Evolutionary conservation across 2,888 invertebrate genomes (phyloP), one percentile per base, ranked within the genome.

Genomic region (Lumbricus terrestris): DNA sequence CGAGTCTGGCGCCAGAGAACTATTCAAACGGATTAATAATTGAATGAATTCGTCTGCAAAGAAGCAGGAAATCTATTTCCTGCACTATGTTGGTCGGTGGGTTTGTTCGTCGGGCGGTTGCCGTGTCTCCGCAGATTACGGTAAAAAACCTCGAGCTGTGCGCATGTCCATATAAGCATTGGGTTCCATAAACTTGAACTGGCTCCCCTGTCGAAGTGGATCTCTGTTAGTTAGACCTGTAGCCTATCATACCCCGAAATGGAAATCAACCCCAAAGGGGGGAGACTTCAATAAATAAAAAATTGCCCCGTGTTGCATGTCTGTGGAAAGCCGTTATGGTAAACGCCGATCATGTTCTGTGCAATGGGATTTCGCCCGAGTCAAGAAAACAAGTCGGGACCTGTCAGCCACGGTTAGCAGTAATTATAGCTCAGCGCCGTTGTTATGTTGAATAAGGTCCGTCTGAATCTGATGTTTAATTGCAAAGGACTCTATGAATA

Each of bases 31-130:
- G n/a, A 69, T 69, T 69, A 69, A 69, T 69, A 69, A 69, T 69
- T 69, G 69, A 69, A 69, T 69, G n/a, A 69, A 69, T 69, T 69
- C n/a, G 69, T 69, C 69, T 69, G 69, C n/a, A n/a, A 69, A 69
- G n/a, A 16, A 69, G 29, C 29, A 11, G 23, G 29, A 69, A 69
- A 69, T 69, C 69, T n/a, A 69, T 69, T 69, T n/a, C n/a, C 69
- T n/a, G 69, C 69, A n/a, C 69, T n/a, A 23, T 47, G 69, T 69
- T 69, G n/a, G 69, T 69, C n/a, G 69, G 11, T 69, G 29, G 11
- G 2, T 69, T 16, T n/a, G n/a, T n/a, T n/a, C n/a, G n/a, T n/a
- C n/a, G n/a, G n/a, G n/a, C n/a, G 69, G 69, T 69, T 13, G 69
- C 69, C n/a, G 69, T 69, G 11, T 11, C 29, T 11, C 29, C 69